A percentile compares a stretch with the other conserved stretches of the same genome.
These are phyloP conservation scores for Pogonocherus hispidulus DNA, from an alignment of 2,888 invertebrate species.

Conservation along the genomic window DNA sequence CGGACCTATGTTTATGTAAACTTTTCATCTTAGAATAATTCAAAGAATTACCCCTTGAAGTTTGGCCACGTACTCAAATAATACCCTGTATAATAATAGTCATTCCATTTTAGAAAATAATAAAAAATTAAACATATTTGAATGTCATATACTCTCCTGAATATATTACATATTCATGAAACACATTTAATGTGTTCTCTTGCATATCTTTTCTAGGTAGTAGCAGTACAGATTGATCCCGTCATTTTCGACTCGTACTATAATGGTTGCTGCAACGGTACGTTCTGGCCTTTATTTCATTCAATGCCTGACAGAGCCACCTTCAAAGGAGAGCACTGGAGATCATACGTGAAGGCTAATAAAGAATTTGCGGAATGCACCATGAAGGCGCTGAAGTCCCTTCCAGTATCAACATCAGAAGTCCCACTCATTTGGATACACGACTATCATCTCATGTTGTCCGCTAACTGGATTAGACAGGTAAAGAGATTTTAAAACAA, in stretches of 20 bases:
- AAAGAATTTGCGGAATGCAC: constrained; percentile 87
- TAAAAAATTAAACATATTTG: too few relatives aligned
- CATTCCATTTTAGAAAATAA: too few relatives aligned
- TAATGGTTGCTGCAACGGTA: constrained; percentile 93
- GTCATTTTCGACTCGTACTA: constrained; percentile 88
- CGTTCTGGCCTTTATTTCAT: constrained; percentile 93
- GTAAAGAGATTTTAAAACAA: too few relatives aligned
- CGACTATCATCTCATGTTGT: constrained; percentile 94
- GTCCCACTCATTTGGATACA: constrained; percentile 92
- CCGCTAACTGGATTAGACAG: constrained; percentile 92
- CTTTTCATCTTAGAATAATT: too few relatives aligned
- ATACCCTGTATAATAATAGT: too few relatives aligned
- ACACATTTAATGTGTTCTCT: too few relatives aligned
- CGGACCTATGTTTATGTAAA: too few relatives aligned
- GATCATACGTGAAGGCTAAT: constrained; percentile 83
- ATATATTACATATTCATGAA: too few relatives aligned
- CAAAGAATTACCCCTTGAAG: too few relatives aligned
- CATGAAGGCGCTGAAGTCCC: constrained; percentile 75
- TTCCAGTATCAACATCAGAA: constrained; percentile 70
- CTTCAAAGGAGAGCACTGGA: constrained; percentile 87
- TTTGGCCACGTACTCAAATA: too few relatives aligned
- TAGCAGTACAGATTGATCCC: constrained; percentile 84
- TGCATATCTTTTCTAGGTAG: constrained; percentile 77
- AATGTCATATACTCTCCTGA: too few relatives aligned
- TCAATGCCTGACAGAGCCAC: constrained; percentile 92